Evolutionary conservation across 2,888 invertebrate genomes (phyloP), one percentile per base, ranked within the genome.

Genomic region (Brachylomia viminalis): DNA sequence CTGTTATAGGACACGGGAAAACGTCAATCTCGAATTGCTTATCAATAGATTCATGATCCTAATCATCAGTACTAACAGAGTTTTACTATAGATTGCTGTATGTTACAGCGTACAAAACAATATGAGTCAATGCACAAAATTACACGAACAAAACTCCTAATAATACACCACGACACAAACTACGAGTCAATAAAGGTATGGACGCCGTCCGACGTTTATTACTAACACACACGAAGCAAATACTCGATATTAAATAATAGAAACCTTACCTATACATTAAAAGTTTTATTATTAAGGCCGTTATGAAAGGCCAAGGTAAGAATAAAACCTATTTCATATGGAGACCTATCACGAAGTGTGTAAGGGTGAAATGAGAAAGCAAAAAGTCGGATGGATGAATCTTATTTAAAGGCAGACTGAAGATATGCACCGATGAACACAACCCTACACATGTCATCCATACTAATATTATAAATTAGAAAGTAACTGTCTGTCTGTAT

Each of bases 291-390:
- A 75, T 79, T 72, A 42, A 27, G 45, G 49, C 62, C 68, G 59
- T 66, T 61, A 58, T 15, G 11, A 73, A 82, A 77, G 30, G 69
- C 47, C 75, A 69, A 79, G 33, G 56, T 8, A 30, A 49, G n/a
- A 64, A 78, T 67, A 27, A 1, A 17, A 13, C 13, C 42, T 52
- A 30, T 62, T 76, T 67, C 61, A 64, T 42, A 23, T 38, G 59
- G 47, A 61, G 65, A 72, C 68, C 65, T 79, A 69, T 79, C 79
- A 82, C 61, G 75, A 79, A 71, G 30, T 54, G 15, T 42, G 5
- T 47, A 42, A 38, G 52, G 27, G 30, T 72, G 20, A 20, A 72
- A 27, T 73, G 42, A 38, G n/a, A 62, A 62, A 27, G 2, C 30
- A 42, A 10, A 58, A 62, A 56, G 58, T 45, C 8, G 2, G 15